A percentile compares a stretch with the other conserved stretches of the same genome.
Conservation (phyloP, 2,888 invertebrate species). For the Elysia crispata region DNA sequence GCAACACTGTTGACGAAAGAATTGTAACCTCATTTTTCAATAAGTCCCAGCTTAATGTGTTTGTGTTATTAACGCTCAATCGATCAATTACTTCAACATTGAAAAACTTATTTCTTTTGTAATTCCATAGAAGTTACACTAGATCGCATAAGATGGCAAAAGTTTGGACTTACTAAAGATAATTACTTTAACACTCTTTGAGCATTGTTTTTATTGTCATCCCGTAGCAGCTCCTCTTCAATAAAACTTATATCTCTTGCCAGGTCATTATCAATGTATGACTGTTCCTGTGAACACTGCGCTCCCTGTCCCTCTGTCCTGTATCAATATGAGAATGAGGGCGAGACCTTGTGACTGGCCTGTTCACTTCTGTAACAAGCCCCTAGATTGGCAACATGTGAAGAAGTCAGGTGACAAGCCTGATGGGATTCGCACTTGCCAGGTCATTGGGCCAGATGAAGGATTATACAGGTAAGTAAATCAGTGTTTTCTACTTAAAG, state of each 20-base stretch:
- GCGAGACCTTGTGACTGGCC: constrained; percentile 83
- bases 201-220: too few relatives aligned
- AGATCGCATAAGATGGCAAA: too few relatives aligned
- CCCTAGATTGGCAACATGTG: constrained; percentile 83
- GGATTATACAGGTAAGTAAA: constrained; percentile 47
- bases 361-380: constrained; percentile 80
- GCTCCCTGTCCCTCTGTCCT: constrained; percentile 87
- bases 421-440: constrained; percentile 76
- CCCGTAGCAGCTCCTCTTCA: too few relatives aligned
- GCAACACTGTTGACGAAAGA: too few relatives aligned
- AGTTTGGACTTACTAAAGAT: too few relatives aligned
- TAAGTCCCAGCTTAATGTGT: too few relatives aligned
- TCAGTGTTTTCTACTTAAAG: background rate
- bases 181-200: too few relatives aligned
- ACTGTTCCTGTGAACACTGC: constrained; percentile 50
- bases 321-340: constrained; percentile 86
- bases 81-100: too few relatives aligned
- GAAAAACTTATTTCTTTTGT: too few relatives aligned
- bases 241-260: background rate
- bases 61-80: too few relatives aligned
- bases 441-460: constrained; percentile 41
- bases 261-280: constrained; percentile 53
- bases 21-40: too few relatives aligned
- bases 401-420: constrained; percentile 78
- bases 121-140: too few relatives aligned